These are phyloP conservation scores for Drosophila leontia DNA, from an alignment of 1,140 invertebrate genomes.

Conservation along the genomic window DNA sequence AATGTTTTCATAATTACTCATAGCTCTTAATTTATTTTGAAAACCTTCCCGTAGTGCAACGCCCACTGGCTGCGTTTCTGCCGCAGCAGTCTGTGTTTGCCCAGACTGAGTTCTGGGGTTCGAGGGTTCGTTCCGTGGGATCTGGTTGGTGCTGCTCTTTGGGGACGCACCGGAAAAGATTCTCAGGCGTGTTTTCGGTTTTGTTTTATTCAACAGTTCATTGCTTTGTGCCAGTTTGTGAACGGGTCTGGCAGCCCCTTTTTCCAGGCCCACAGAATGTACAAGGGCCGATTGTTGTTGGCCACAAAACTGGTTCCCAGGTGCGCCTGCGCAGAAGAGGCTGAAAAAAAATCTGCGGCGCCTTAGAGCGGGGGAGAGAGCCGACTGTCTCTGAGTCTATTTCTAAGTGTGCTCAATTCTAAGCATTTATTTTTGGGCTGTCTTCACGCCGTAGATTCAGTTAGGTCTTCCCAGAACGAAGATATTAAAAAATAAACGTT, in stretches of 20 bases:
- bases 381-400: slow-evolving; percentile 39
- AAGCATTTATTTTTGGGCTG: slow-evolving; percentile 52
- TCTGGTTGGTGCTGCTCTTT: slow-evolving; percentile 20
- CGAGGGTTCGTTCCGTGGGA: slow-evolving; percentile 3
- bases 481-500: slow-evolving; percentile 41
- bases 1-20: slow-evolving; percentile 32
- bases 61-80: slow-evolving; percentile 50
- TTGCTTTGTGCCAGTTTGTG: slow-evolving; percentile 80
- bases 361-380: slow-evolving; percentile 43
- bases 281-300: slow-evolving; percentile 52
- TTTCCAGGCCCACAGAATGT: slow-evolving; percentile 54
- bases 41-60: slow-evolving; percentile 53
- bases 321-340: slow-evolving; percentile 44
- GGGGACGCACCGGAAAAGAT: slow-evolving; percentile 72
- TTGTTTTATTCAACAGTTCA: slow-evolving; percentile 76
- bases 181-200: slow-evolving; percentile 70
- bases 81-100: slow-evolving; percentile 58
- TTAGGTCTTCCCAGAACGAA: slow-evolving; percentile 57
- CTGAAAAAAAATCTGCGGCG: slow-evolving; percentile 30
- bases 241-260: slow-evolving; percentile 64
- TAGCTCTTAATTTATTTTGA: slow-evolving; percentile 39
- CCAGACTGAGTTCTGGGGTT: slow-evolving; percentile 51
- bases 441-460: slow-evolving; percentile 20
- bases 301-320: slow-evolving; percentile 76
- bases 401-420: slow-evolving; percentile 70